phyloP scores from a whole-genome alignment of 1,140 invertebrate genomes.

The Lordiphosa stackelbergi region DNA sequence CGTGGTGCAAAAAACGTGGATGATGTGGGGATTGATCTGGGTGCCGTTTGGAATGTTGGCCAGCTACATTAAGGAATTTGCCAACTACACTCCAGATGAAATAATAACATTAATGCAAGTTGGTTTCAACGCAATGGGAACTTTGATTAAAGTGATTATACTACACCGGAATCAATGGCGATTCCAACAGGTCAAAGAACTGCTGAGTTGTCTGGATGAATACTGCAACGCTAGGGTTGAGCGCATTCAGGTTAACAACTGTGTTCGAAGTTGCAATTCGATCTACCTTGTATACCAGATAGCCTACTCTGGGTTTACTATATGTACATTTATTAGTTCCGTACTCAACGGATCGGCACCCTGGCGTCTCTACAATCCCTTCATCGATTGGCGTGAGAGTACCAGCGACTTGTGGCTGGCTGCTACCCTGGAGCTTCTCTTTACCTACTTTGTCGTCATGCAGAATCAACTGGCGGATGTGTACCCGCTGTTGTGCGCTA shows the following conservation, averaged over 20 bases:
- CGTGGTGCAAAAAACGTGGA: neutral
- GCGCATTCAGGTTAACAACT: constrained; percentile 22
- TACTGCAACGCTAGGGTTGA: constrained; percentile 12
- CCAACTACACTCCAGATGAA: constrained; percentile 21
- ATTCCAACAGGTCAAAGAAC: constrained; percentile 12
- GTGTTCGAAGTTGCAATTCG: constrained; percentile 29
- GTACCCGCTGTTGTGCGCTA: constrained; percentile 23
- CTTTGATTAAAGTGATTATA: constrained; percentile 12
- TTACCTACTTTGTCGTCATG: constrained; percentile 3
- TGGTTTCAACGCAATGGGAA: constrained; percentile 24
- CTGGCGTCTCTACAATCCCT: constrained; percentile 35
- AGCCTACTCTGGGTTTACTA: constrained; percentile 19
- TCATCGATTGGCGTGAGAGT: constrained; percentile 30
- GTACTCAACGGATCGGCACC: constrained; percentile 6
- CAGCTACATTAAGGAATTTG: constrained; percentile 27
- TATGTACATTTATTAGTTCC: constrained; percentile 8
- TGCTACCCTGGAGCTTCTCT: constrained; percentile 5
- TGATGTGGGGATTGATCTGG: constrained; percentile 7
- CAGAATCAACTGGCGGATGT: constrained; percentile 21
- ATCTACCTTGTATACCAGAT: constrained; percentile 20
- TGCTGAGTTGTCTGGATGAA: constrained; percentile 25
- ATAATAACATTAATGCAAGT: constrained; percentile 31
- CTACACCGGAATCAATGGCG: constrained; percentile 5
- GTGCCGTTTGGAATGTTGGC: constrained; percentile 25
- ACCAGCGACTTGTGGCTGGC: constrained; percentile 11